A percentile compares a stretch with the other conserved stretches of the same genome.
Conservation (phyloP, 1,140 invertebrate genomes). For the Zophobas morio region DNA sequence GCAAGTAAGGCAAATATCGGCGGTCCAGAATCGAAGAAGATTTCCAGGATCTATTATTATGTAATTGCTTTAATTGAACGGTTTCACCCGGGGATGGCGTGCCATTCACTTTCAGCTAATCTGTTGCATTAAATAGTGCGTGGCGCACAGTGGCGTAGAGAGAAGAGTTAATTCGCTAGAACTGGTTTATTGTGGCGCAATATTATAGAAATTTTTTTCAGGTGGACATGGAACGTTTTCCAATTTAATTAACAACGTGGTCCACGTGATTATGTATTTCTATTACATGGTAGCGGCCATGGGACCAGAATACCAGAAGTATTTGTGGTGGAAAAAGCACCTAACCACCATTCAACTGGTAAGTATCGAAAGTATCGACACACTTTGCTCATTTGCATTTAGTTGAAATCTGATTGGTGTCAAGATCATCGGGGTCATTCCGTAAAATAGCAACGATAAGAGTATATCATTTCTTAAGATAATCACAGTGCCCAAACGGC, state of each 20-base stretch:
- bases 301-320: conserved; percentile 92
- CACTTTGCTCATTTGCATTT: background rate
- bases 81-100: conserved; percentile 39
- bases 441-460: no score
- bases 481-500: no score
- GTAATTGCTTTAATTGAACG: conserved; percentile 32
- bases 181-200: conserved; percentile 18
- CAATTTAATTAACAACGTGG: conserved; percentile 92
- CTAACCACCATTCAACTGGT: conserved; percentile 93
- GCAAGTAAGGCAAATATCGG: conserved; percentile 37
- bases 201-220: conserved; percentile 65
- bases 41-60: conserved; percentile 16
- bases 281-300: conserved; percentile 94
- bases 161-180: conserved; percentile 10
- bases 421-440: no score
- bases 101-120: conserved; percentile 34
- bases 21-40: conserved; percentile 39
- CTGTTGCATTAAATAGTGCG: conserved; percentile 35
- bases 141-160: background rate
- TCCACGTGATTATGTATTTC: conserved; percentile 95
- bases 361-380: conserved; percentile 63
- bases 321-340: conserved; percentile 96
- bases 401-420: background rate
- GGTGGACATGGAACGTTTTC: conserved; percentile 94
- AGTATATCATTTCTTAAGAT: no score